A percentile compares a stretch with the other conserved stretches of the same genome.
phyloP scores from a whole-genome alignment of 2,888 invertebrate species.

The Amblyteles armatorius region DNA sequence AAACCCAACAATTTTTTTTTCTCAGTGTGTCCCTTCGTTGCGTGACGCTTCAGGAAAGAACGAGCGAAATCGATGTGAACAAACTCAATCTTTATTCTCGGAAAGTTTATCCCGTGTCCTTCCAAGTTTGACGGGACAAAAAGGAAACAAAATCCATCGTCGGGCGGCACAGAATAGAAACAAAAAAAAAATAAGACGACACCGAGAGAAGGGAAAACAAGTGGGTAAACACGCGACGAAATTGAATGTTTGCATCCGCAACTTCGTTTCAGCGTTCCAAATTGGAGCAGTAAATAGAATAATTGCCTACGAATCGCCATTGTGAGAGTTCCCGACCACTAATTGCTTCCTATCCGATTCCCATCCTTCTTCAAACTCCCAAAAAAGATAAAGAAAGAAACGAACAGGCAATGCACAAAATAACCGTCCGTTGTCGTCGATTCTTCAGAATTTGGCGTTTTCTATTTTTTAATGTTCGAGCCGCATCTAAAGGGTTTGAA shows the following conservation, averaged over 20 bases:
- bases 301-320: not conserved
- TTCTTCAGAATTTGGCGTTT: not conserved
- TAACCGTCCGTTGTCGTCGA: conserved; percentile 1
- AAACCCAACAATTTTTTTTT: too few species aligned
- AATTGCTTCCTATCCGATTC: not conserved
- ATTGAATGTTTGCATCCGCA: not conserved
- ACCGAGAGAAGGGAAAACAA: not conserved
- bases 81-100: not conserved
- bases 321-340: not conserved
- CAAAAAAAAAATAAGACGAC: not conserved
- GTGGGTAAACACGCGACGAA: not conserved
- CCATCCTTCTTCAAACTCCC: too few species aligned
- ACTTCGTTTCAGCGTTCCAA: not conserved
- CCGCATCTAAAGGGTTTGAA: not conserved
- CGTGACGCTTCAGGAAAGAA: not conserved
- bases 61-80: not conserved
- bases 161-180: not conserved
- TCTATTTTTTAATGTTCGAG: conserved; percentile 19
- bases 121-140: conserved; percentile 13
- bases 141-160: conserved; percentile 3
- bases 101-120: not conserved
- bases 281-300: not conserved
- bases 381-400: not conserved
- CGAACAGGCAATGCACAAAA: not conserved
- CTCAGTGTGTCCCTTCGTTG: not conserved